Base-by-base conservation (phyloP, 2,888 invertebrate genomes). In the Hypomecis punctinalis region DNA sequence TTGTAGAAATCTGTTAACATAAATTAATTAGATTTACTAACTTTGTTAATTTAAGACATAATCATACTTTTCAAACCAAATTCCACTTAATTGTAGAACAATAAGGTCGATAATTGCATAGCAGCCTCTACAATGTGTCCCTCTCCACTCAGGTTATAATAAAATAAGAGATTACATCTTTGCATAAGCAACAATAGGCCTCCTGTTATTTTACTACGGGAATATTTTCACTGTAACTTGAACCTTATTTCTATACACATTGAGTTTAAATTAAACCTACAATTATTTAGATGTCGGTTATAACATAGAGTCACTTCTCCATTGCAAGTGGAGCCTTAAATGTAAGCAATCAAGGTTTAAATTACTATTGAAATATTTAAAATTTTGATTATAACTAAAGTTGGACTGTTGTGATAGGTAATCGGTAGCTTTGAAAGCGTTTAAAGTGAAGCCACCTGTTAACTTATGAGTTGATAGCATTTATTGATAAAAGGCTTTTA, bases 161-260 rank as follows among this genome's bases (percentile, higher is more conserved):
- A 89, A 89, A 90, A 89, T 89, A 88, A 87, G 87, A 90, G 90
- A 90, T 90, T 88, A 90, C 88, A 90, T 90, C 90, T 90, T 89
- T 83, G 86, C 88, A 86, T 89, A 89, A 89, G 86, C 89, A 88
- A 90, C 90, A 90, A 89, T 90, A 87, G 85, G 85, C 83, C 86
- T 83, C 83, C 81, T 85, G 85, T 86, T 86, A 88, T 86, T 87
- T 85, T 82, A 85, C 82, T 81, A 81, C 82, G 82, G 84, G 72
- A 54, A 43, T 36, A 53, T 3, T 33, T 58, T 42, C 77, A 74
- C 37, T 37, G 57, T 42, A 83, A 83, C 79, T 66, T 71, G 53
- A 63, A 70, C 66, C 77, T 73, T 85, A 73, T 49, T 0, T 0
- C 0, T 5, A 52, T 10, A 0, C 0, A 0, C 9, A 6, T 71